Percentiles rank a stretch among this genome's conserved stretches.
Conservation (phyloP, 2,888 invertebrate species). For the Conus canariensis region DNA sequence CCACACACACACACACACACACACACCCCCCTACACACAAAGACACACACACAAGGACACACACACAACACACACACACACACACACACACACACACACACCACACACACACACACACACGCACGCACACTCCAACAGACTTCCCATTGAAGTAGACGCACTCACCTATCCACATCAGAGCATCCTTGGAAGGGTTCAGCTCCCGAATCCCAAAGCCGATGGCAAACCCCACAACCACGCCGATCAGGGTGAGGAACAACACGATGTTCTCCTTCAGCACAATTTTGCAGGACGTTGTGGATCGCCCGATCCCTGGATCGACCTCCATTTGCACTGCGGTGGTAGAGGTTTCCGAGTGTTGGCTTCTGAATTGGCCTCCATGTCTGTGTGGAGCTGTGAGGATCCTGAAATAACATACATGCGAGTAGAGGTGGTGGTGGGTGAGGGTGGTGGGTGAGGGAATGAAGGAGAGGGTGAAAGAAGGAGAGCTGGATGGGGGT, state of each 20-base stretch:
- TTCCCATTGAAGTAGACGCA: too few species aligned
- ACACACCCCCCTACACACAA: background rate
- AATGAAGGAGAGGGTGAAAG: too few species aligned
- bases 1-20: background rate
- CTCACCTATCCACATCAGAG: slow-evolving; percentile 59
- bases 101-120: background rate
- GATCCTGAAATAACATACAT: background rate
- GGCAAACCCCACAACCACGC: slow-evolving; percentile 54
- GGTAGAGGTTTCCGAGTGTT: too few species aligned
- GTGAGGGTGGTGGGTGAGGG: background rate
- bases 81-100: too few species aligned
- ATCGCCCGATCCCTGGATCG: background rate
- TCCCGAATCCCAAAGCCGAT: slow-evolving; percentile 57
- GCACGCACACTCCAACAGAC: background rate
- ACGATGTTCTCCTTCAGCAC: slow-evolving; percentile 50
- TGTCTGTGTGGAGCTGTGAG: background rate
- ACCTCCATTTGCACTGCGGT: too few species aligned
- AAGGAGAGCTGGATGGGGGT: background rate
- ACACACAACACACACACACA: too few species aligned
- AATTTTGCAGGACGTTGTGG: background rate
- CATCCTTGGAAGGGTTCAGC: slow-evolving; percentile 50
- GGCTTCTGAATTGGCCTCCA: background rate
- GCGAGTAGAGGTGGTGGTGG: background rate
- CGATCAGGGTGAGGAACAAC: slow-evolving; percentile 54
- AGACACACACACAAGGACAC: too few species aligned